Conservation (phyloP, 2,888 invertebrate species). For the Augiades crinisus region DNA sequence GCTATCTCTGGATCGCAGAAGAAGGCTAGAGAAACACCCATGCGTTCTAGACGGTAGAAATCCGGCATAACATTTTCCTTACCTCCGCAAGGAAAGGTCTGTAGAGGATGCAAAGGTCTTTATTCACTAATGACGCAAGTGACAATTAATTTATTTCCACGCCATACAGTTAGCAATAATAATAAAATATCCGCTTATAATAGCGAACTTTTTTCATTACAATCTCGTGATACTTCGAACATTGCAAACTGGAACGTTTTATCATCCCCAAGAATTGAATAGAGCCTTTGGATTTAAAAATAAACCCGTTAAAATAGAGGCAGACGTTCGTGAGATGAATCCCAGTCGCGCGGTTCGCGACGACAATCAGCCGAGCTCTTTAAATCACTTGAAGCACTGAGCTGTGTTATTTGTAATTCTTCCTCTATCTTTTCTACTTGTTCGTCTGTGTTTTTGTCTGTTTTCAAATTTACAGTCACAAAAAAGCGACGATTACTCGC, state of each 20-base stretch:
- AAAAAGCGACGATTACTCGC: conserved; percentile 11
- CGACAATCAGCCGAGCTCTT: conserved; percentile 25
- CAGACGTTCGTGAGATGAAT: conserved; percentile 27
- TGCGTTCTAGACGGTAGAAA: too few species aligned
- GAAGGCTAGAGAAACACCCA: too few species aligned
- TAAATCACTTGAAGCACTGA: conserved; percentile 26
- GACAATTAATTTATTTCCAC: too few species aligned
- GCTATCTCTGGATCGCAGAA: too few species aligned
- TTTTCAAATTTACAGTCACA: conserved; percentile 5
- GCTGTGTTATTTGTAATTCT: conserved; percentile 26
- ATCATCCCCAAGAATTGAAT: conserved; percentile 27
- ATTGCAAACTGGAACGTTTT: conserved; percentile 23
- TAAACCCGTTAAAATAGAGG: conserved; percentile 27
- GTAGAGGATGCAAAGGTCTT: too few species aligned
- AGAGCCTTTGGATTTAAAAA: conserved; percentile 26
- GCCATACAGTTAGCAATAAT: background rate
- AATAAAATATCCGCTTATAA: conserved; percentile 7
- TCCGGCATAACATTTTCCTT: too few species aligned
- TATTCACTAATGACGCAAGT: too few species aligned
- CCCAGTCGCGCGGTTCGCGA: conserved; percentile 22
- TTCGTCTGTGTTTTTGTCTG: conserved; percentile 20
- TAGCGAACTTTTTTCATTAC: conserved; percentile 11
- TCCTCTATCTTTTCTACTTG: conserved; percentile 20
- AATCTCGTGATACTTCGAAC: conserved; percentile 20
- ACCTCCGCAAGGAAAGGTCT: too few species aligned